phyloP scores from a whole-genome alignment of 1,140 invertebrate genomes.

The Ptiloglossa arizonensis region DNA sequence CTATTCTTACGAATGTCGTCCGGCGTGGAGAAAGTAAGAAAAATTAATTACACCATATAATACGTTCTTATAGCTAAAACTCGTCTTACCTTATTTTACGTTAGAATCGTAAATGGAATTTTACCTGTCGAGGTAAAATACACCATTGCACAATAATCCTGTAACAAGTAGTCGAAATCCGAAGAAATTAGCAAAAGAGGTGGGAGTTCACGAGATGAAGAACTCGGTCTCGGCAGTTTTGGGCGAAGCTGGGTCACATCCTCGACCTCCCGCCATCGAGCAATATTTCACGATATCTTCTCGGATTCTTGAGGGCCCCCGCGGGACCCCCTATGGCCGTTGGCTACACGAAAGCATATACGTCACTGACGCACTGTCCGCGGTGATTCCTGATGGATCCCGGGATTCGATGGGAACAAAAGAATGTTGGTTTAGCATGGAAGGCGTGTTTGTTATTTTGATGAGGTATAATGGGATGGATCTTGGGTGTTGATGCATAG shows the following conservation, averaged over 20 bases:
- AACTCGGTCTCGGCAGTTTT: too few species aligned
- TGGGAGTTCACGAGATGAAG: too few species aligned
- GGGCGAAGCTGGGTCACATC: slow-evolving; percentile 26
- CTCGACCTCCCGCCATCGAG: slow-evolving; percentile 29
- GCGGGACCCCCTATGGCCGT: slow-evolving; percentile 31
- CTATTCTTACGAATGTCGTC: too few species aligned
- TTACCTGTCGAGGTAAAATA: too few species aligned
- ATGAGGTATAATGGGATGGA: slow-evolving; percentile 80
- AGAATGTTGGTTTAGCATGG: slow-evolving; percentile 79
- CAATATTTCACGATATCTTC: slow-evolving; percentile 59
- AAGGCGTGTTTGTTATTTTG: slow-evolving; percentile 80
- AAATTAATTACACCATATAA: too few species aligned
- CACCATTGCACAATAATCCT: too few species aligned
- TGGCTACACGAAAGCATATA: slow-evolving; percentile 53
- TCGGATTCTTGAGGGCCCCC: slow-evolving; percentile 24
- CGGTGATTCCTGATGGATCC: slow-evolving; percentile 79
- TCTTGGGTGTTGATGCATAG: slow-evolving; percentile 81
- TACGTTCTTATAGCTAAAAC: too few species aligned
- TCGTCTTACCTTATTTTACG: too few species aligned
- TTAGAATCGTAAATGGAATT: too few species aligned
- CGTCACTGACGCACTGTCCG: slow-evolving; percentile 61
- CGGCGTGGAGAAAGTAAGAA: too few species aligned
- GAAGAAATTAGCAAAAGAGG: too few species aligned
- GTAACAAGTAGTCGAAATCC: too few species aligned
- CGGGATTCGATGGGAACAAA: slow-evolving; percentile 74